Conservation (phyloP, 2,888 invertebrate species). For the Macropis europaea region DNA sequence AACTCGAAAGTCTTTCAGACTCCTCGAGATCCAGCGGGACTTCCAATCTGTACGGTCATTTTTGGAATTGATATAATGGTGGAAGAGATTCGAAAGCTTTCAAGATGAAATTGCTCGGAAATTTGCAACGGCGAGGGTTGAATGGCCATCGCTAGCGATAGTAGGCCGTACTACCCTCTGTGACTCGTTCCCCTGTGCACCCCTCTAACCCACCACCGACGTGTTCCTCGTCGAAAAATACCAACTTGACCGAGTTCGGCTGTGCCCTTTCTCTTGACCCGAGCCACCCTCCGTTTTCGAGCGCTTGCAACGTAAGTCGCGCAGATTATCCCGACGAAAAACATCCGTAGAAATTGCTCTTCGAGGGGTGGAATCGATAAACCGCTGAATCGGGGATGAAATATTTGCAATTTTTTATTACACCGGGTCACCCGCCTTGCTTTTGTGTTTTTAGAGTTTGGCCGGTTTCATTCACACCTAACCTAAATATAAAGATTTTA, state of each 20-base stretch:
- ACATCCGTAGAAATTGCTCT: not conserved
- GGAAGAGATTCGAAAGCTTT: not conserved
- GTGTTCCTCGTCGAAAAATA: conserved; percentile 34
- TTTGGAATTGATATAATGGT: not conserved
- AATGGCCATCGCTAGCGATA: not conserved
- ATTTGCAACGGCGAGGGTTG: not conserved
- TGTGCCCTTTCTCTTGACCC: conserved; percentile 24
- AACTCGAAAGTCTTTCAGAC: no score
- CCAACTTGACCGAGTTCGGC: conserved; percentile 46
- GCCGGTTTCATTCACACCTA: no score
- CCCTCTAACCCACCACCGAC: not conserved
- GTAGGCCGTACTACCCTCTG: not conserved
- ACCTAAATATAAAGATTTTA: no score
- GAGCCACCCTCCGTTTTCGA: not conserved
- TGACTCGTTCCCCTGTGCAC: not conserved
- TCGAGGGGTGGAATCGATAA: not conserved
- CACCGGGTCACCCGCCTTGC: not conserved
- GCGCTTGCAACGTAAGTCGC: not conserved
- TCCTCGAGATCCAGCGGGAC: no score
- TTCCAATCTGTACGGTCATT: no score
- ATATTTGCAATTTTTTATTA: not conserved
- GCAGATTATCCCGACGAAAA: conserved; percentile 17
- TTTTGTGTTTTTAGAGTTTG: not conserved
- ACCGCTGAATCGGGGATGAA: no score
- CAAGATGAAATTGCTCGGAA: not conserved